A percentile compares a stretch with the other conserved stretches of the same genome.
Conservation (phyloP, 1,140 invertebrate species). For the Apis mellifera region Amel_HAv3.1 CM009931.2:12136501-12137000, state of each 20-base stretch:
- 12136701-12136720: background rate
- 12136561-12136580: background rate
- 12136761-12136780: slow-evolving; percentile 20
- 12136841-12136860: slow-evolving; percentile 23
- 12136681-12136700: slow-evolving; percentile 18
- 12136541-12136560: slow-evolving; percentile 34
- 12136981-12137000: background rate
- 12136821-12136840: background rate
- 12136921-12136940: background rate
- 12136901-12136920: background rate
- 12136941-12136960: no score
- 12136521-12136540: background rate
- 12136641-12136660: slow-evolving; percentile 14
- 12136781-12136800: background rate
- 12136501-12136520: slow-evolving; percentile 2
- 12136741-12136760: slow-evolving; percentile 1
- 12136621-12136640: background rate
- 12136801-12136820: background rate
- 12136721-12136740: background rate
- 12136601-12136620: slow-evolving; percentile 20
- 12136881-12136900: background rate
- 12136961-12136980: background rate
- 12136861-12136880: slow-evolving; percentile 39
- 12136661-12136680: slow-evolving; percentile 15
- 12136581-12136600: background rate